Evolutionary conservation across 2,888 invertebrate species (phyloP).

Genomic region (Trypoxylon attenuatum): DNA sequence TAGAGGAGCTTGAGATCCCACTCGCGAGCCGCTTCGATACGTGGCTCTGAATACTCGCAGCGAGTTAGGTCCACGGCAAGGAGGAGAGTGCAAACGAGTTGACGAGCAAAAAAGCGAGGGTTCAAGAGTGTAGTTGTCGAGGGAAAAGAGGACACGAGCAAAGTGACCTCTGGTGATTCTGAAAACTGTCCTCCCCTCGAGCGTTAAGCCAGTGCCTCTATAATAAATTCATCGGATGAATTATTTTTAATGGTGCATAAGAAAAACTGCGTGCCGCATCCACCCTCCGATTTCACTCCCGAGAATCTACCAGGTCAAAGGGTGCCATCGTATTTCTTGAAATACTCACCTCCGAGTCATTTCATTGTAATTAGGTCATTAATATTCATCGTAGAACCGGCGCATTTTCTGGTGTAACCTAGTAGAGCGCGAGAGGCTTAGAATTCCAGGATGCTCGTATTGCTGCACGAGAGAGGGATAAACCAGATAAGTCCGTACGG

Average conservation of each 20-base stretch:
- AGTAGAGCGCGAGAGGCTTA: background rate
- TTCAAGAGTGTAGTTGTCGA: background rate
- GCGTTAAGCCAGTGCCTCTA: too few species aligned
- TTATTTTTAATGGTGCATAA: too few species aligned
- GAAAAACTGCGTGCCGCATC: too few species aligned
- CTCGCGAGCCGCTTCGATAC: slow-evolving; percentile 13
- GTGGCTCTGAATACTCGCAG: slow-evolving; percentile 5
- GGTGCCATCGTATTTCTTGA: too few species aligned
- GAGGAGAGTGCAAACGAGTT: background rate
- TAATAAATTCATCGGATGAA: too few species aligned
- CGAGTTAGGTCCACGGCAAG: background rate
- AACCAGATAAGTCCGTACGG: background rate
- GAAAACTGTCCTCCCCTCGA: background rate
- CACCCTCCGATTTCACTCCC: too few species aligned
- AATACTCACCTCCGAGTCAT: too few species aligned
- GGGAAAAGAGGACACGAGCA: background rate
- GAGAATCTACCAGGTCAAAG: too few species aligned
- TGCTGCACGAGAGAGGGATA: background rate
- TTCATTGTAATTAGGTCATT: too few species aligned
- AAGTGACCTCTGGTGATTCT: background rate
- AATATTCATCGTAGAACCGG: background rate
- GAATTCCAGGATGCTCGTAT: background rate
- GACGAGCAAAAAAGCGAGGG: slow-evolving; percentile 1
- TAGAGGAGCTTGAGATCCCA: slow-evolving; percentile 53
- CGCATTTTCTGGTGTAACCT: background rate